Base-by-base conservation (phyloP, 2,113 vertebrate species). In the Saguinus midas region DNA sequence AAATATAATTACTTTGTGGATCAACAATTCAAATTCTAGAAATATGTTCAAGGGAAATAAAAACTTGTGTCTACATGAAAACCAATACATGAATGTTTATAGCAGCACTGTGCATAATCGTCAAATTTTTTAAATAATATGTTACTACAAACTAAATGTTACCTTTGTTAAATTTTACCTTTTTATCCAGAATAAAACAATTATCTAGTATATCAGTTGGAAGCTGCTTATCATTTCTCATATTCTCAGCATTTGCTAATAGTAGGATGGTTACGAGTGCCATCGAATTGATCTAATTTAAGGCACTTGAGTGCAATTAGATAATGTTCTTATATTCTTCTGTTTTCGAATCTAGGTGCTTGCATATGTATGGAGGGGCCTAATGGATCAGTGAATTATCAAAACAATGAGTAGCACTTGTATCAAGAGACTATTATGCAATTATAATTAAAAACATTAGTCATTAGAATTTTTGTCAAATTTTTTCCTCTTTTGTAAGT, bases 401-500 rank as follows among this genome's bases (percentile, higher is more conserved):
- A 11, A 96, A 94, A 96, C 83, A n/a, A 96, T 97, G 95, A 89
- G 5, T 50, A 93, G 86, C 82, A 96, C 58, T 91, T 93, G 11
- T 85, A 55, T 97, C 95, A 97, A 95, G 95, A 94, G 85, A 72
- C 72, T 75, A 85, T 96, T 98, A 95, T 78, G 81, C 81, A 98
- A 97, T 97, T 97, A 94, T 82, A 97, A 97, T 96, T 97, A 78
- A 97, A 97, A 92, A 72, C 43, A 96, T 85, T 92, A 72, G 58
- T 93, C 91, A 95, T 70, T 95, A 58, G n/a, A 86, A 97, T 96
- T 98, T 96, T 96, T 96, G 75, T 37, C 50, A 88, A 50, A 70
- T 95, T 95, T 92, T 18, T 20, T 66, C 66, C n/a, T 48, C 17
- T 96, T 96, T 8, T 0, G 16, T 18, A 8, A 57, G 0, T 61